A percentile compares a stretch with the other conserved stretches of the same genome.
These are phyloP conservation scores for Sialia sialis DNA, from an alignment of 2,113 vertebrate genomes.

Conservation along the genomic window DNA sequence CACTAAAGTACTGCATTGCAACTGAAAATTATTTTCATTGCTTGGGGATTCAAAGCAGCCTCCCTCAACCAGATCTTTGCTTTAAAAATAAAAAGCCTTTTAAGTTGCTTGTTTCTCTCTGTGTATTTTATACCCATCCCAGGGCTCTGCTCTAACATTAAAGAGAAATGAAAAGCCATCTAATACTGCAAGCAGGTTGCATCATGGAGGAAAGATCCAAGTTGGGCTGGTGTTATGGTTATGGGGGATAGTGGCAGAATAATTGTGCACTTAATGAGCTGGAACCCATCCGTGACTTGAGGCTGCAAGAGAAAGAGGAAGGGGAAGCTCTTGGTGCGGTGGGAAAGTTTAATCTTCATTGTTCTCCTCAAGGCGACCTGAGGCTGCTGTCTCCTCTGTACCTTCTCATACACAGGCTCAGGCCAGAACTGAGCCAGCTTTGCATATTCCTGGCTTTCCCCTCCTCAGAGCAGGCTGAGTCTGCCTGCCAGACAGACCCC, in stretches of 20 bases:
- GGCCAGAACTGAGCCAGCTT: neutral
- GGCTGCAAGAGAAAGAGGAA: constrained; percentile 28
- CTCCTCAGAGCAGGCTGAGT: neutral
- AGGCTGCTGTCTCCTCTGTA: neutral
- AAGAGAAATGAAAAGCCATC: constrained; percentile 48
- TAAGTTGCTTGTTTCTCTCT: constrained; percentile 57
- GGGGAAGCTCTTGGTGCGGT: neutral
- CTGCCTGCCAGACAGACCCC: neutral
- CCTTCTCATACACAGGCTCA: neutral
- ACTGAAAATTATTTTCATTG: constrained; percentile 8
- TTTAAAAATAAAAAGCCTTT: constrained; percentile 55
- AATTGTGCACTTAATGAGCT: constrained; percentile 43
- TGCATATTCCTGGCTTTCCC: neutral
- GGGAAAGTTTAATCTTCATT: constrained; percentile 40
- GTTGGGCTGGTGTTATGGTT: constrained; percentile 24
- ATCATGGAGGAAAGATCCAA: constrained; percentile 43
- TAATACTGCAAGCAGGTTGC: constrained; percentile 42
- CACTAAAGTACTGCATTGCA: neutral
- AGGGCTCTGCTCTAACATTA: constrained; percentile 42
- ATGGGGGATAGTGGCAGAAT: constrained; percentile 21
- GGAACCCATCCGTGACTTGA: constrained; percentile 35
- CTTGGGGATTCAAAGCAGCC: constrained; percentile 28
- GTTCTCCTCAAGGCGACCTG: constrained; percentile 6
- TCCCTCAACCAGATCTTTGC: constrained; percentile 27
- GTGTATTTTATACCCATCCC: constrained; percentile 22